Percentiles rank a stretch among this genome's conserved stretches.
Evolutionary conservation across 2,113 vertebrate species (phyloP).

Genomic region (Vidua macroura): DNA sequence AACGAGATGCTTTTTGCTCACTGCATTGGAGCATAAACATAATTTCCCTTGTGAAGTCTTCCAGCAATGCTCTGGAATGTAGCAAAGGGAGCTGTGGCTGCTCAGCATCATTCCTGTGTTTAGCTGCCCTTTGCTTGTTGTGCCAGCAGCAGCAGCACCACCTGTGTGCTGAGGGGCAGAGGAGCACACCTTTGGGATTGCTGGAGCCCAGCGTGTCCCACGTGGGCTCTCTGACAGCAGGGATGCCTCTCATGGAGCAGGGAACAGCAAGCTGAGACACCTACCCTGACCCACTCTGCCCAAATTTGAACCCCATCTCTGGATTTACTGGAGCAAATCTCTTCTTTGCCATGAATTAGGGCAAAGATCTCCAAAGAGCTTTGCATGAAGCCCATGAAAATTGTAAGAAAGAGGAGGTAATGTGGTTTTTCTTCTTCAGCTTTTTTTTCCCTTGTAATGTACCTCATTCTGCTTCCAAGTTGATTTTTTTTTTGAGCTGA

Average conservation of each 20-base stretch:
- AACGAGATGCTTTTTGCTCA: constrained; percentile 1
- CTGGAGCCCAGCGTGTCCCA: not conserved
- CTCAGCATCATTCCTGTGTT: not conserved
- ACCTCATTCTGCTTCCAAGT: not conserved
- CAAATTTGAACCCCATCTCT: not conserved
- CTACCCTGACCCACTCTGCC: not conserved
- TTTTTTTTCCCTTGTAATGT: not conserved
- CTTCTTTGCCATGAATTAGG: not conserved
- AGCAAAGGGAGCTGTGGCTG: not conserved
- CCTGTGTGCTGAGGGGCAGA: not conserved
- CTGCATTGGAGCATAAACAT: not conserved
- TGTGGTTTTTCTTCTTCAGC: not conserved
- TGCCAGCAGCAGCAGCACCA: not conserved
- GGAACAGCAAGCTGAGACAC: not conserved
- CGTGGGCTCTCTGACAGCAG: not conserved
- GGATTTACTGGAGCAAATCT: not conserved
- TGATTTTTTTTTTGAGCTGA: not conserved
- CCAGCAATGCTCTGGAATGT: not conserved
- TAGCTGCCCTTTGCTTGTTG: not conserved
- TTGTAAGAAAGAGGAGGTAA: not conserved
- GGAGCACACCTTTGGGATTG: not conserved
- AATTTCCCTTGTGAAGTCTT: constrained; percentile 17
- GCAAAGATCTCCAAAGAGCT: not conserved
- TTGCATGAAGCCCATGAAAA: not conserved
- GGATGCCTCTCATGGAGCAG: not conserved